These are phyloP conservation scores for Dynastes maya DNA, from an alignment of 2,888 invertebrate genomes.

Conservation along the genomic window DNA sequence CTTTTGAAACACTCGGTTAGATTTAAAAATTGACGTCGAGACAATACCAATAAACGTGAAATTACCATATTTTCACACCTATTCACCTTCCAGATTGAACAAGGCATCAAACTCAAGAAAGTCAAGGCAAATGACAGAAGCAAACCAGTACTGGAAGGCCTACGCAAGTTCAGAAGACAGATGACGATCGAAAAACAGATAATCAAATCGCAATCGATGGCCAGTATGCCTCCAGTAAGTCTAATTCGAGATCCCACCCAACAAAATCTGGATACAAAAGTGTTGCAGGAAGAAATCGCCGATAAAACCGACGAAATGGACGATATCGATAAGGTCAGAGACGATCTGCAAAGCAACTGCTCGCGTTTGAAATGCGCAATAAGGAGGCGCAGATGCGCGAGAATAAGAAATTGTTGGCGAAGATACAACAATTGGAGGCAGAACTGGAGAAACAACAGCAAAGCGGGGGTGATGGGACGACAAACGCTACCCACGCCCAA, in stretches of 20 bases:
- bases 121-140: slow-evolving; percentile 89
- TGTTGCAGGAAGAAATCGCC: slow-evolving; percentile 64
- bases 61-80: not conserved
- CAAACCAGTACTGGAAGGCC: slow-evolving; percentile 86
- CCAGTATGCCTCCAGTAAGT: slow-evolving; percentile 73
- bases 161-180: slow-evolving; percentile 90
- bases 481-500: slow-evolving; percentile 42
- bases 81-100: slow-evolving; percentile 76
- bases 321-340: slow-evolving; percentile 91
- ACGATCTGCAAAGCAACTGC: slow-evolving; percentile 93
- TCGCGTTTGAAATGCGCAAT: slow-evolving; percentile 88
- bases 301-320: slow-evolving; percentile 88
- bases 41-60: too few species aligned
- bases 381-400: slow-evolving; percentile 86
- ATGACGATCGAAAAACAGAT: slow-evolving; percentile 93
- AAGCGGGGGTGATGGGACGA: slow-evolving; percentile 12
- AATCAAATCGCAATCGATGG: slow-evolving; percentile 85
- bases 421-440: slow-evolving; percentile 86
- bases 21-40: too few species aligned
- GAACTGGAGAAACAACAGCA: slow-evolving; percentile 79
- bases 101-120: slow-evolving; percentile 83
- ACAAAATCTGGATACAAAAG: slow-evolving; percentile 39
- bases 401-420: slow-evolving; percentile 86
- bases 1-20: too few species aligned
- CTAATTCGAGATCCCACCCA: slow-evolving; percentile 49